Conservation (phyloP, 1,140 invertebrate genomes). For the Euwallacea fornicatus region DNA sequence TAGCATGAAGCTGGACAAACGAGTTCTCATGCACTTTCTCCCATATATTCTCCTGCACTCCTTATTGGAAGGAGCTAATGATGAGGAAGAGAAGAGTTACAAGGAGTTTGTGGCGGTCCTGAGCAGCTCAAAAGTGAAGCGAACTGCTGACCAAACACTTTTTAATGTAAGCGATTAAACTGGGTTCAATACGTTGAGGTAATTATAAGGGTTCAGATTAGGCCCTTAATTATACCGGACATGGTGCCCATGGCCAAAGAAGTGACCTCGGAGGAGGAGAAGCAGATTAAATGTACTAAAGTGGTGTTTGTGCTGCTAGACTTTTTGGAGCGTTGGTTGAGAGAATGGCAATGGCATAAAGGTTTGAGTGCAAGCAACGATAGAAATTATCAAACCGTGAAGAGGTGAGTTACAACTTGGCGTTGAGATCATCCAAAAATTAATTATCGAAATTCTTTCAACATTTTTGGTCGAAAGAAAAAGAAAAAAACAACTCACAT, state of each 20-base stretch:
- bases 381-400: constrained; percentile 45
- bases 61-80: constrained; percentile 56
- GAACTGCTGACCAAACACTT: constrained; percentile 26
- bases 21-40: constrained; percentile 70
- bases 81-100: constrained; percentile 52
- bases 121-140: constrained; percentile 44
- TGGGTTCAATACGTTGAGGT: not conserved
- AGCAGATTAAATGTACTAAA: constrained; percentile 58
- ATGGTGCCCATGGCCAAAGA: constrained; percentile 34
- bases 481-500: no score
- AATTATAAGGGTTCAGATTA: constrained; percentile 30
- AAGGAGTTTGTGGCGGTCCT: constrained; percentile 62
- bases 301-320: constrained; percentile 71
- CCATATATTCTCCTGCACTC: constrained; percentile 69
- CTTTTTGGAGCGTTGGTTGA: constrained; percentile 72
- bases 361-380: constrained; percentile 38
- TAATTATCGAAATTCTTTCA: no score
- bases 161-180: constrained; percentile 35
- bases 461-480: no score
- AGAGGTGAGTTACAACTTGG: constrained; percentile 22
- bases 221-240: constrained; percentile 34
- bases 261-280: constrained; percentile 48
- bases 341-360: constrained; percentile 60
- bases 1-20: constrained; percentile 68
- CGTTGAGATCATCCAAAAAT: no score